phyloP scores from a whole-genome alignment of 2,113 vertebrate genomes.

The Panthera uncia region DNA sequence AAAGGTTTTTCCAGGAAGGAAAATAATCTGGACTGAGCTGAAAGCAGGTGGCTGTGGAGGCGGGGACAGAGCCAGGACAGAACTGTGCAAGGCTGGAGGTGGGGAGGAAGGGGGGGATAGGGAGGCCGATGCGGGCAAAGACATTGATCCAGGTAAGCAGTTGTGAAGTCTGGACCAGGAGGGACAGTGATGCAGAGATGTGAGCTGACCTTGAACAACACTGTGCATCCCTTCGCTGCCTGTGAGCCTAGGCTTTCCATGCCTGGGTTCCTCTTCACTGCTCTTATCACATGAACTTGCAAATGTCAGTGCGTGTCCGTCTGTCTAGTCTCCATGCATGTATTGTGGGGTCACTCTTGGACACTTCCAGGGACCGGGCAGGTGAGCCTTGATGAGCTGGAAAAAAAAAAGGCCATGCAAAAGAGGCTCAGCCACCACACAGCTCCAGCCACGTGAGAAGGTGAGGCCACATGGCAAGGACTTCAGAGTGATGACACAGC shows the following conservation, averaged over 20 bases:
- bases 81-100: background rate
- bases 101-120: too few relatives aligned
- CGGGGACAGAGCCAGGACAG: too few relatives aligned
- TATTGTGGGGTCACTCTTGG: rapidly evolving
- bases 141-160: background rate
- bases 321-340: background rate
- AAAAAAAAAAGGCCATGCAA: background rate
- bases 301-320: background rate
- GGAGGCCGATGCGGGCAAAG: rapidly evolving
- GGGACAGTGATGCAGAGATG: background rate
- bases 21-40: background rate
- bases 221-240: background rate
- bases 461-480: rapidly evolving
- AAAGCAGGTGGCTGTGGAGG: background rate
- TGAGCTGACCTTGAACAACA: background rate
- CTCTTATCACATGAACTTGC: too few relatives aligned
- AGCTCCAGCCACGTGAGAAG: background rate
- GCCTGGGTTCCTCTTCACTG: background rate
- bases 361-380: background rate
- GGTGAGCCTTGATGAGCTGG: background rate
- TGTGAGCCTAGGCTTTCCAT: background rate
- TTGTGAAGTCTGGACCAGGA: background rate
- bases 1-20: background rate
- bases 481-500: background rate
- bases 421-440: background rate